Conservation (phyloP, 2,888 invertebrate genomes). For the Pollenia amentaria region DNA sequence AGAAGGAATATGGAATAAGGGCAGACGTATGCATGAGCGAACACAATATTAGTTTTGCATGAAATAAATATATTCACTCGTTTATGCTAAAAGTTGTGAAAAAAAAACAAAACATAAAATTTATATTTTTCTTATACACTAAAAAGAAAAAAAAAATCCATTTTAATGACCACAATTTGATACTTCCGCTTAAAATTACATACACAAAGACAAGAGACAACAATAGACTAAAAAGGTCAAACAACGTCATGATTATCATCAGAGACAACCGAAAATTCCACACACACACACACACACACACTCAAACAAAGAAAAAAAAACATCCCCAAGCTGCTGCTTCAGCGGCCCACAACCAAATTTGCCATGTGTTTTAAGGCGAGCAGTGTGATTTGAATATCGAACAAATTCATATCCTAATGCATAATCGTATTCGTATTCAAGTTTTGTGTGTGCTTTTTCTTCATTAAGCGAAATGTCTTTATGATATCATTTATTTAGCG, state of each 20-base stretch:
- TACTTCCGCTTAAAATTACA: slow-evolving; percentile 65
- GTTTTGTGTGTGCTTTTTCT: neutral
- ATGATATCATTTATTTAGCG: neutral
- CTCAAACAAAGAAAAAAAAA: neutral
- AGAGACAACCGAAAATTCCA: neutral
- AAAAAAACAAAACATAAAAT: neutral
- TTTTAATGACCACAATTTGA: slow-evolving; percentile 67
- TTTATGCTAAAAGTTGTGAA: slow-evolving; percentile 2
- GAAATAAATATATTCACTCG: slow-evolving; percentile 22
- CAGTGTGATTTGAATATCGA: slow-evolving; percentile 22
- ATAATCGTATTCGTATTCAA: neutral
- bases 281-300: no score
- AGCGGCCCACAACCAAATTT: neutral
- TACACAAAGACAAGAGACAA: slow-evolving; percentile 39
- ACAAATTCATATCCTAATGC: neutral
- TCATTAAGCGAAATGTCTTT: neutral
- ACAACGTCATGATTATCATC: slow-evolving; percentile 38
- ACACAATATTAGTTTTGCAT: slow-evolving; percentile 36
- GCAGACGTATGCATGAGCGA: slow-evolving; percentile 15
- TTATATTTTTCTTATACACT: slow-evolving; percentile 14
- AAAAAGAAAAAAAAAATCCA: slow-evolving; percentile 24
- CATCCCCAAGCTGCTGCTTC: slow-evolving; percentile 15
- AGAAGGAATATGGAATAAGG: neutral
- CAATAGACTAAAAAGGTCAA: slow-evolving; percentile 50
- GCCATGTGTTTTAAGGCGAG: neutral